Percentiles rank a stretch among this genome's conserved stretches.
Evolutionary conservation across 2,888 invertebrate genomes (phyloP).

Genomic region (Meta bourneti): DNA sequence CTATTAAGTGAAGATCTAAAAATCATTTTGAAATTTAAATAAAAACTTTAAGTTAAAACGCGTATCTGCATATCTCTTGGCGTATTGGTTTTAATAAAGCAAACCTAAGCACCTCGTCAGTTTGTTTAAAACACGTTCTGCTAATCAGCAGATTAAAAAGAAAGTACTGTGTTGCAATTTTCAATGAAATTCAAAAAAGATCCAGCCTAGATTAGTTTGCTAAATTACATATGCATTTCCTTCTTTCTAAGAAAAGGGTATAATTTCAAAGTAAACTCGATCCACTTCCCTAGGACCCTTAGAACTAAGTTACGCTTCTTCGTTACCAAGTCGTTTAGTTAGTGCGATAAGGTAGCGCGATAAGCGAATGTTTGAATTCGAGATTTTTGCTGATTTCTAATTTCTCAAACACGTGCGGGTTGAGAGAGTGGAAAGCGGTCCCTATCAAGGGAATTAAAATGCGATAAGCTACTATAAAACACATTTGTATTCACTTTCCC

Average conservation of each 20-base stretch:
- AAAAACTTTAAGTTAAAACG: no score
- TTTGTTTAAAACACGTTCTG: not conserved
- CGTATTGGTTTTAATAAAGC: not conserved
- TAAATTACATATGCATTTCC: not conserved
- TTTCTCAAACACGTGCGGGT: conserved; percentile 16
- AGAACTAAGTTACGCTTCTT: not conserved
- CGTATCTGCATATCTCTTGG: no score
- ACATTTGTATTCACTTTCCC: not conserved
- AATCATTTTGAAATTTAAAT: no score
- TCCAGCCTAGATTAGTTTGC: not conserved
- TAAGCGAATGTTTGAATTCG: conserved; percentile 33
- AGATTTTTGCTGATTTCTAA: conserved; percentile 11
- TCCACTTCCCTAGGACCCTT: not conserved
- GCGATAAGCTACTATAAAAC: conserved; percentile 12
- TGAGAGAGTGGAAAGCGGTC: conserved; percentile 22
- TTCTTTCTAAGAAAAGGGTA: not conserved
- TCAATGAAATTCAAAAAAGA: not conserved
- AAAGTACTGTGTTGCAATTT: not conserved
- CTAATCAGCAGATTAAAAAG: not conserved
- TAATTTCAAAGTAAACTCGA: not conserved
- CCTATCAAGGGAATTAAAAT: conserved; percentile 23
- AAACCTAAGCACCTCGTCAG: not conserved
- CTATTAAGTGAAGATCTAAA: no score
- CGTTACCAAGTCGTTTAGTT: not conserved
- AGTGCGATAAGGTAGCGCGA: conserved; percentile 4